These are phyloP conservation scores for Motacilla alba DNA, from an alignment of 2,113 vertebrate genomes.

Conservation along the genomic window DNA sequence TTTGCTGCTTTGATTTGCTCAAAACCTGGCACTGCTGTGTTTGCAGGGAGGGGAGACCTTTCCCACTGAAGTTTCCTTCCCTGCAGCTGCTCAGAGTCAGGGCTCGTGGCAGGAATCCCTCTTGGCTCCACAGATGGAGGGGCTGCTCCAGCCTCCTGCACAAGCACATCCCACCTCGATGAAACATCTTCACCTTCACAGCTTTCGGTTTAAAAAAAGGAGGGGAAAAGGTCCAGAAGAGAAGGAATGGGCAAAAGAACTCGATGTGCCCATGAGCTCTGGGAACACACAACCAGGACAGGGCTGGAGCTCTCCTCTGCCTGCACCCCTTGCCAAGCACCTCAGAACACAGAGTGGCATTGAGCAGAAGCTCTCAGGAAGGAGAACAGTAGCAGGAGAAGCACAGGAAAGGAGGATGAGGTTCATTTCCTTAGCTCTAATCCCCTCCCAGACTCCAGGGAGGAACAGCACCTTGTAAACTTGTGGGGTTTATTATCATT, in stretches of 20 bases:
- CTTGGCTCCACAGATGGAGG: background rate
- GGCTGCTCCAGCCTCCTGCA: background rate
- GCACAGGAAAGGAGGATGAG: background rate
- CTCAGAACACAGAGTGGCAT: background rate
- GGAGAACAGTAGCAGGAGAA: background rate
- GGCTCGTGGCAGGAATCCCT: background rate
- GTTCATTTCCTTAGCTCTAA: background rate
- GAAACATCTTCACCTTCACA: background rate
- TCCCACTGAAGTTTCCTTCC: background rate
- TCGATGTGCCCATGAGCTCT: rapidly evolving
- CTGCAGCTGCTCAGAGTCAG: background rate
- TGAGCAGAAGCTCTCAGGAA: background rate
- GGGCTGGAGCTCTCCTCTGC: background rate
- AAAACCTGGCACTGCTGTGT: background rate
- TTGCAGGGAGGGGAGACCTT: background rate
- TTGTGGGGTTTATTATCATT: background rate
- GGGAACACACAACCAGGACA: background rate
- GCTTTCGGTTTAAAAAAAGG: background rate
- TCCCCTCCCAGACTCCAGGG: background rate
- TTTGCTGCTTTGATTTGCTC: background rate
- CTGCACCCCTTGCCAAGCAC: background rate
- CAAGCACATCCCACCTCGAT: background rate
- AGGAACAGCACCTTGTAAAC: background rate
- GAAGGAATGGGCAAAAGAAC: background rate
- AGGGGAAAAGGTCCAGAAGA: background rate